Evolutionary conservation across 2,888 invertebrate species (phyloP), one percentile per base, ranked within the genome.

Genomic region (Halictus ligatus): DNA sequence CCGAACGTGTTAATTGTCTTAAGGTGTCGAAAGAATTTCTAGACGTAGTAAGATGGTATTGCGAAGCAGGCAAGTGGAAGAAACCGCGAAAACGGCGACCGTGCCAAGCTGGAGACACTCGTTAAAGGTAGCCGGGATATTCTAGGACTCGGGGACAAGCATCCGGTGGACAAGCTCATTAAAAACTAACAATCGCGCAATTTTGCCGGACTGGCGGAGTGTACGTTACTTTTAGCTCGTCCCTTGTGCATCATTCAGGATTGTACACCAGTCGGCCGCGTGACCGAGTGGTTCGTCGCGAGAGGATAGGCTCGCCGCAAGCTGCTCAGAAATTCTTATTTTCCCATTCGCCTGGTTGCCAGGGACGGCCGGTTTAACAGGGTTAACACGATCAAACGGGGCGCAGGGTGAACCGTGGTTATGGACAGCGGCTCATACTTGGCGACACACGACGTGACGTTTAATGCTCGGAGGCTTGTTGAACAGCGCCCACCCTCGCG

Each of bases 311-410:
- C 54, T 79, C 83, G 82, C 83, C 85, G 60, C 83, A 79, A 83
- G 83, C 85, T 85, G 79, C 79, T 85, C 79, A 76, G 72, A 81
- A 86, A 86, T 80, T 86, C 86, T 80, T 83, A 86, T 86, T 86
- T 83, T 78, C 83, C 83, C 80, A 75, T 89, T 80, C 80, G 58
- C 73, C 80, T n/a, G 40, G 71, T 10, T n/a, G 25, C 25, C 58
- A 48, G 75, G 81, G 74, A 82, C 35, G 21, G 81, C 83, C 85
- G 83, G 89, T 54, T 88, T 88, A 85, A 88, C 85, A 72, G 77
- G 71, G 77, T 81, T 69, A 71, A 60, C 79, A 54, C 76, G 35
- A 76, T 71, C 84, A 78, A 64, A 83, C 84, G 67, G 18, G 35
- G 67, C 25, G 8, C 67, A 35, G 8, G 58, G 77, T 80, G 67